phyloP scores from a whole-genome alignment of 1,140 invertebrate species.

The Vanessa tameamea region DNA sequence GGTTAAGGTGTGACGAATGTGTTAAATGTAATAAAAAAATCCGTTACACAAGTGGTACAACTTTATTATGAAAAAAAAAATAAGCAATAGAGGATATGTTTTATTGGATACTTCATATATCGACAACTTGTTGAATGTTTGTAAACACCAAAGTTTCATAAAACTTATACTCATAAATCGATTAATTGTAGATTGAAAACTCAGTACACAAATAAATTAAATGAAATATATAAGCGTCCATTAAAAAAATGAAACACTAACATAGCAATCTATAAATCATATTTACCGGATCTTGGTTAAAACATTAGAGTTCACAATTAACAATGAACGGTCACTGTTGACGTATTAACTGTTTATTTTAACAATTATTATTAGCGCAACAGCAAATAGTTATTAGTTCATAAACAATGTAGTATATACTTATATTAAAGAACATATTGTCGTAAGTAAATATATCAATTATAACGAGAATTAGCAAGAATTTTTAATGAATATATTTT shows the following conservation, averaged over 20 bases:
- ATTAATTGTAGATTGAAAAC: not conserved
- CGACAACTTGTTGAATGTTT: constrained; percentile 54
- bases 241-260: not conserved
- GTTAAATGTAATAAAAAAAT: constrained; percentile 38
- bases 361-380: not conserved
- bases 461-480: not conserved
- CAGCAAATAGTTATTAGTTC: not conserved
- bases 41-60: not conserved
- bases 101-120: constrained; percentile 4
- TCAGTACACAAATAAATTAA: not conserved
- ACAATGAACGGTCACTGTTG: not conserved
- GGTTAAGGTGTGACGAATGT: constrained; percentile 39
- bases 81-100: not conserved
- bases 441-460: not conserved
- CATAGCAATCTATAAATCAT: too few relatives aligned
- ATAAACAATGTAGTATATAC: not conserved
- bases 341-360: not conserved
- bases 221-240: not conserved
- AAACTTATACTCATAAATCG: not conserved
- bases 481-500: not conserved
- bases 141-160: constrained; percentile 39
- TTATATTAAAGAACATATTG: not conserved
- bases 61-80: not conserved
- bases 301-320: not conserved
- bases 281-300: too few relatives aligned